Evolutionary conservation across 1,140 invertebrate genomes (phyloP).

Genomic region (Galendromus occidentalis): DNA sequence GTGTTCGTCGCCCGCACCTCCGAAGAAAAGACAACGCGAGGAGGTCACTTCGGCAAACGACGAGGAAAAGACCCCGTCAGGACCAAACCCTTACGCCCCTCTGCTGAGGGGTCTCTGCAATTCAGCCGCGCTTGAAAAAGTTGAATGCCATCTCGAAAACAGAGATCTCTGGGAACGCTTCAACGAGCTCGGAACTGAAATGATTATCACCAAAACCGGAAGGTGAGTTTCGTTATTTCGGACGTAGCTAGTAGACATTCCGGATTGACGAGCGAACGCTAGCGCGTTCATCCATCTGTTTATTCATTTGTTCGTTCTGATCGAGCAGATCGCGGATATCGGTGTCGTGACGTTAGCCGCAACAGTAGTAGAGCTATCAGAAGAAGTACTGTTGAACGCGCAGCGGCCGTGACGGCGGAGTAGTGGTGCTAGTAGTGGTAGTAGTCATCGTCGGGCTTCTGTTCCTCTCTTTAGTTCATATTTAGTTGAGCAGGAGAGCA

Average conservation of each 20-base stretch:
- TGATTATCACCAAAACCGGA: slow-evolving; percentile 95
- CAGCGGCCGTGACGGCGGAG: no score
- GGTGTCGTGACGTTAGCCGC: no score
- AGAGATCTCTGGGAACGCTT: slow-evolving; percentile 49
- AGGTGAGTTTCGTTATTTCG: slow-evolving; percentile 46
- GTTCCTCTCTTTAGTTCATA: no score
- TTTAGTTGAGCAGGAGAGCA: no score
- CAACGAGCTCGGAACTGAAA: slow-evolving; percentile 79
- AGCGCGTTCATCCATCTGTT: no score
- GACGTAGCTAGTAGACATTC: neutral
- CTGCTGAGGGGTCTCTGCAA: neutral
- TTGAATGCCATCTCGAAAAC: slow-evolving; percentile 30
- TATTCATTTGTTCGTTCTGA: no score
- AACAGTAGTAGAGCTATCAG: no score
- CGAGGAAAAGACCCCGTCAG: neutral
- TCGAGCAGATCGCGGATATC: no score
- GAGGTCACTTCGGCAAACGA: neutral
- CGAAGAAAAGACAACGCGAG: neutral
- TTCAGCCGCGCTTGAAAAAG: neutral
- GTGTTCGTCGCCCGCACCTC: neutral
- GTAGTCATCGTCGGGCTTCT: no score
- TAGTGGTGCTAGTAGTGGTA: no score
- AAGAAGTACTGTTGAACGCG: no score
- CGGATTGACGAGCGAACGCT: no score
- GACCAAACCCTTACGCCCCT: slow-evolving; percentile 2